Conservation (phyloP, 2,113 vertebrate species). For the Pao palembangensis region DNA sequence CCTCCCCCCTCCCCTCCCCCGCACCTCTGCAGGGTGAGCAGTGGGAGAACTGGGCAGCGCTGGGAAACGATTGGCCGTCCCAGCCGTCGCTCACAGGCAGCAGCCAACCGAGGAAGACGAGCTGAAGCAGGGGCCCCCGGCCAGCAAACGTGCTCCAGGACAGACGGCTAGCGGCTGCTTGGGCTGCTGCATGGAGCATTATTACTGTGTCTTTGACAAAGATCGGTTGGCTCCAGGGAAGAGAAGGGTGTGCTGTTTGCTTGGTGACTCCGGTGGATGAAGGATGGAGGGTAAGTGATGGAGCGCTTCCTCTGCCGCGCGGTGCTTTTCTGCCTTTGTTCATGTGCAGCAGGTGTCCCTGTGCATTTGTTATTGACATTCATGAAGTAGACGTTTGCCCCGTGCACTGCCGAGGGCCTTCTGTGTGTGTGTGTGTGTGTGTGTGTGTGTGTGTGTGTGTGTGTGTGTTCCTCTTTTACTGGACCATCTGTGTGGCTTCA, state of each 20-base stretch:
- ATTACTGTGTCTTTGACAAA: neutral
- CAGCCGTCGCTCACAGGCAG: constrained; percentile 25
- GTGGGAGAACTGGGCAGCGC: constrained; percentile 13
- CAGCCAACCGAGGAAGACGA: constrained; percentile 23
- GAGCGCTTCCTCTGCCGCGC: neutral
- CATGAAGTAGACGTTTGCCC: constrained; percentile 50
- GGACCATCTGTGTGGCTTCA: neutral
- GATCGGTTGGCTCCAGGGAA: neutral
- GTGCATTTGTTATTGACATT: constrained; percentile 57
- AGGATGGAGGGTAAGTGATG: constrained; percentile 49
- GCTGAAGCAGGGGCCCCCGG: neutral
- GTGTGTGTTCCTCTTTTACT: neutral
- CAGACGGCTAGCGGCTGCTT: constrained; percentile 16
- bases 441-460: neutral
- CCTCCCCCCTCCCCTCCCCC: neutral
- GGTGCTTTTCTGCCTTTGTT: constrained; percentile 29
- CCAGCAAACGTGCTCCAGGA: constrained; percentile 15
- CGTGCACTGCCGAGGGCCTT: constrained; percentile 28
- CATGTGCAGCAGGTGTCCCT: constrained; percentile 53
- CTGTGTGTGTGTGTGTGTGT: constrained; percentile 8
- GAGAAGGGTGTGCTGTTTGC: neutral
- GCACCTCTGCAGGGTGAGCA: constrained; percentile 37
- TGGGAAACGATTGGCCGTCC: constrained; percentile 11
- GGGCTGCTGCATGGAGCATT: constrained; percentile 6
- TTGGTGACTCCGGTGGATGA: neutral